Conservation (phyloP, 2,113 vertebrate species). For the Grammomys dolichurus region DNA sequence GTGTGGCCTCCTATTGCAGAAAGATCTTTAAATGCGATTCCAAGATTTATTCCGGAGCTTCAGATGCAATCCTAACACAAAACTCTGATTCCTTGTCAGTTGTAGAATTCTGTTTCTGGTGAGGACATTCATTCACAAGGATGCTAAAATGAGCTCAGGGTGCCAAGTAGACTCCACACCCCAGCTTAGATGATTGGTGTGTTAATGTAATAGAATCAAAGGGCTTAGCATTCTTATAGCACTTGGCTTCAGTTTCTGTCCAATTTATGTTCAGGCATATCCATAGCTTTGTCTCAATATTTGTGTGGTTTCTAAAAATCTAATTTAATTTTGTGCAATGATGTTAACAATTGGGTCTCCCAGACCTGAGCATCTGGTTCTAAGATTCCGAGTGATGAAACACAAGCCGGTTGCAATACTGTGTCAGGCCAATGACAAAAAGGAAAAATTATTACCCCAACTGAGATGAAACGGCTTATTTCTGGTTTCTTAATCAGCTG, state of each 20-base stretch:
- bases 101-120: neutral
- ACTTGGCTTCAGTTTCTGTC: constrained; percentile 46
- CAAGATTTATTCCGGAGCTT: constrained; percentile 62
- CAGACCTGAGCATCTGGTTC: constrained; percentile 69
- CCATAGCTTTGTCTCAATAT: constrained; percentile 77
- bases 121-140: constrained; percentile 4
- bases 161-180: neutral
- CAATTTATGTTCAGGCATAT: constrained; percentile 62
- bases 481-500: constrained; percentile 18
- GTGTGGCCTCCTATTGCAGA: constrained; percentile 56
- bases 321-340: constrained; percentile 66
- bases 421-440: constrained; percentile 8
- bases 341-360: constrained; percentile 69
- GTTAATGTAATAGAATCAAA: constrained; percentile 32
- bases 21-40: constrained; percentile 48
- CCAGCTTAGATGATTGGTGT: constrained; percentile 19
- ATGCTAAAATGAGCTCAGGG: constrained; percentile 13
- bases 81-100: neutral
- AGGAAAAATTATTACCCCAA: neutral
- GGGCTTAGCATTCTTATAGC: constrained; percentile 12
- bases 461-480: neutral
- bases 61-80: constrained; percentile 44
- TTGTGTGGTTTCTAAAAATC: constrained; percentile 69
- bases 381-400: constrained; percentile 63
- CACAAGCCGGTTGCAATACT: constrained; percentile 47